Conservation (phyloP, 2,113 vertebrate genomes). For the Zapornia atra region DNA sequence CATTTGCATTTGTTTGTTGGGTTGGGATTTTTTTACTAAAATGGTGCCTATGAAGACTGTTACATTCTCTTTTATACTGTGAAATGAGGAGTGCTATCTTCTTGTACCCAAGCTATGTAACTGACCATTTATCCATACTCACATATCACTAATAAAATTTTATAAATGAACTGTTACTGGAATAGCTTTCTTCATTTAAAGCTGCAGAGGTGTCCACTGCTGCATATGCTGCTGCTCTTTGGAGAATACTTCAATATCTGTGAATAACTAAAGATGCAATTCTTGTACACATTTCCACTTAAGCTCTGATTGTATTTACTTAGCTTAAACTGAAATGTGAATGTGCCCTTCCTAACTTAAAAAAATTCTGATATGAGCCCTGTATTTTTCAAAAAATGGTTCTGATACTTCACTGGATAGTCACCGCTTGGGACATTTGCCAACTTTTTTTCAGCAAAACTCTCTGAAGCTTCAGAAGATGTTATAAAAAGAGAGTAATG, state of each 20-base stretch:
- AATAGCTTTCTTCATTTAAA: background rate
- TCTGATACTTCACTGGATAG: background rate
- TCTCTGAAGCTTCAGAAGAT: background rate
- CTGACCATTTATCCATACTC: background rate
- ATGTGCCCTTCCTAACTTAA: background rate
- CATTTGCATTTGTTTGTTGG: background rate
- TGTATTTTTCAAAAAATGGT: background rate
- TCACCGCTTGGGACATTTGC: background rate
- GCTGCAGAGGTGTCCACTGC: background rate
- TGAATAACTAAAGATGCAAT: background rate
- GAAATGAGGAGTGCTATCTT: background rate
- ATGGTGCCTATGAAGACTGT: background rate
- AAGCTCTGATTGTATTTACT: fast-evolving
- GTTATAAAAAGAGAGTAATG: background rate
- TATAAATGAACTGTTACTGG: background rate
- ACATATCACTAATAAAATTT: background rate
- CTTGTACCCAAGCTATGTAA: background rate
- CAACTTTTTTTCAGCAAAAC: background rate
- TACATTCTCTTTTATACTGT: background rate
- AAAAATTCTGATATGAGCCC: background rate
- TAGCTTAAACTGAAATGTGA: background rate
- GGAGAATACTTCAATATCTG: background rate
- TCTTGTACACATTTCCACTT: background rate
- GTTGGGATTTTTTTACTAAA: background rate
- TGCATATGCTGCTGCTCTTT: background rate